Evolutionary conservation across 2,888 invertebrate species (phyloP), one percentile per base, ranked within the genome.

Genomic region (Artemia sp.): DNA sequence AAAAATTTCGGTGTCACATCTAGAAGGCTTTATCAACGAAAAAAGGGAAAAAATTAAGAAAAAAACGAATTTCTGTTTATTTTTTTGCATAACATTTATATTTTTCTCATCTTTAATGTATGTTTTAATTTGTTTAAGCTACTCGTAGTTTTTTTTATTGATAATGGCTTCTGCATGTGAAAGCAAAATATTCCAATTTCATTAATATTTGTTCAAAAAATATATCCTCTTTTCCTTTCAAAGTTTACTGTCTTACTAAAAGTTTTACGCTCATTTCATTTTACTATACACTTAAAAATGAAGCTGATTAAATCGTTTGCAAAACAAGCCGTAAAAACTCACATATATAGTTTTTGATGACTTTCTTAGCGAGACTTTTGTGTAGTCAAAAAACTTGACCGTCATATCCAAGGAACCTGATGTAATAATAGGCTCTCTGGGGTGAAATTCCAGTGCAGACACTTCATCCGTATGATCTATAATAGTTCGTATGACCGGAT

Each of bases 401-500:
- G 92, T 92, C 77, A 88, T 90, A 77, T 98, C 98, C 53, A 89
- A 83, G 9, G 94, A 93, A 0, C 97, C 98, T 0, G 96, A 97
- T 0, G 92, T 92, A 38, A 98, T 82, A 74, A 97, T 88, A 74
- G 94, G 92, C 74, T 93, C 92, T 68, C 89, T 85, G 0, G 98
- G 97, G 78, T 98, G 98, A 80, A 98, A 98, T 77, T 95, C 94
- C 66, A 98, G 80, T 69, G 90, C 91, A 0, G 96, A 94, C 0
- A 98, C 96, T 81, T 98, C 98, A 78, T 95, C 96, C 52, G 92
- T 86, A 76, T 98, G 97, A 79, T 98, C 97, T 76, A 95, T 95
- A 73, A 98, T 81, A 0, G 98, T 98, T 72, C 98, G 83, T 74
- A 98, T 97, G 53, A 98, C 97, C 0, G 98, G 98, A 80, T 98